Conservation (phyloP, 2,797 vertebrate species). For the Momotus momota region DNA sequence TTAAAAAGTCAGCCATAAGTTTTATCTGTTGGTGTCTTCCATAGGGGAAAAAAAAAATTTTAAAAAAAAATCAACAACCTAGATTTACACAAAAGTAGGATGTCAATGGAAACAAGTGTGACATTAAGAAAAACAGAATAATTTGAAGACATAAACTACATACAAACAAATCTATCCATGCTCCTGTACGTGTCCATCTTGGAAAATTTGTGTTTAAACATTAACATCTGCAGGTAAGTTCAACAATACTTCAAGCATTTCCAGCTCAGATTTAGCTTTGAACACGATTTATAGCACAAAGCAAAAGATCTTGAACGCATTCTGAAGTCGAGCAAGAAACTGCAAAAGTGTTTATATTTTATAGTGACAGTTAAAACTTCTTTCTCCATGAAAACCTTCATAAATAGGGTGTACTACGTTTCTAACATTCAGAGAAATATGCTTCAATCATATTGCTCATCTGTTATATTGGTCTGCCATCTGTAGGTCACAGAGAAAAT, state of each 20-base stretch:
- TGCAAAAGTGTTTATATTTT: not conserved
- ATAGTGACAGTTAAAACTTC: not conserved
- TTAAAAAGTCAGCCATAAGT: not conserved
- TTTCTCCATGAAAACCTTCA: not conserved
- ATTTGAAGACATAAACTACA: not conserved
- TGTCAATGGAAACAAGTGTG: not conserved
- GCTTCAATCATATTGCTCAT: not conserved
- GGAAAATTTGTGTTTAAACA: not conserved
- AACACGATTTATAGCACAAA: not conserved
- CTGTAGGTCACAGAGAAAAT: conserved; percentile 69
- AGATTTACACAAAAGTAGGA: not conserved
- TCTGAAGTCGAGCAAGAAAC: not conserved
- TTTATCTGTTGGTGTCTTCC: not conserved
- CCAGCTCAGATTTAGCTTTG: not conserved
- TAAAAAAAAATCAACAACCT: not conserved
- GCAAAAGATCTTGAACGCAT: not conserved
- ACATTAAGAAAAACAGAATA: rapidly evolving
- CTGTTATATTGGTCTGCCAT: conserved; percentile 67
- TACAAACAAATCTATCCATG: rapidly evolving
- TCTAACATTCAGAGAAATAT: not conserved
- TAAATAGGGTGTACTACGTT: not conserved
- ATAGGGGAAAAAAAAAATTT: not conserved
- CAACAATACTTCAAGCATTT: not conserved
- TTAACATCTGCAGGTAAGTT: not conserved
- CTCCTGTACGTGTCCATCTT: not conserved